phyloP scores from a whole-genome alignment of 2,113 vertebrate genomes.

The Calidris pugnax region DNA sequence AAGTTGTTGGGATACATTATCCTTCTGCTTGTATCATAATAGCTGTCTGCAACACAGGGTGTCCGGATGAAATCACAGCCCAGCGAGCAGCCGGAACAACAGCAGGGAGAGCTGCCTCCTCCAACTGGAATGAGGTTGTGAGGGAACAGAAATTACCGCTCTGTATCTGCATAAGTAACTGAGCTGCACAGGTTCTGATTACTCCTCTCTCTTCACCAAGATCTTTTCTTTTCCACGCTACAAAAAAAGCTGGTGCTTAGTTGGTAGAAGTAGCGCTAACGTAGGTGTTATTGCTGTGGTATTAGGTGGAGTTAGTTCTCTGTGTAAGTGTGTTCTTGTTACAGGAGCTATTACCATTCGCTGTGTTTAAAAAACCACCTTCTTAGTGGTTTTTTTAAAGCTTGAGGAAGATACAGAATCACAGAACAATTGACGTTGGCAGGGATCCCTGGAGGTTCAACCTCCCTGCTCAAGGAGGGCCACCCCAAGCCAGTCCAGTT shows the following conservation, averaged over 20 bases:
- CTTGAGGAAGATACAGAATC: not conserved
- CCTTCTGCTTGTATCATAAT: not conserved
- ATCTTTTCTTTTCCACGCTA: not conserved
- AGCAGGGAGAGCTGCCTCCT: not conserved
- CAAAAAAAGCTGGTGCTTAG: not conserved
- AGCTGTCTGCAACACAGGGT: not conserved
- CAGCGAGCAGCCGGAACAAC: not conserved
- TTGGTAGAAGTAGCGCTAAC: not conserved
- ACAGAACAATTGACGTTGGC: fast-evolving
- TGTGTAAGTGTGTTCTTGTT: not conserved
- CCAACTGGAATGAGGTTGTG: not conserved
- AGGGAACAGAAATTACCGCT: not conserved
- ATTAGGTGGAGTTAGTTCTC: not conserved
- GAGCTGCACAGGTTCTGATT: not conserved
- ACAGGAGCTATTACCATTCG: not conserved
- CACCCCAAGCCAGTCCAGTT: fast-evolving
- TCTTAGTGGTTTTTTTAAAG: not conserved
- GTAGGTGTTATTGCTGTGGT: not conserved
- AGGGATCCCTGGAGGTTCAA: not conserved
- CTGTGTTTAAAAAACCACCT: not conserved
- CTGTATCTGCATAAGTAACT: not conserved
- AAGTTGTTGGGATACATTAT: not conserved
- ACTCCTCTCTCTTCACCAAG: not conserved
- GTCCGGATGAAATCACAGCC: not conserved
- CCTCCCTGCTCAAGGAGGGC: not conserved